A percentile compares a stretch with the other conserved stretches of the same genome.
phyloP scores from a whole-genome alignment of 1,140 invertebrate genomes.

The Drosophila teissieri region DNA sequence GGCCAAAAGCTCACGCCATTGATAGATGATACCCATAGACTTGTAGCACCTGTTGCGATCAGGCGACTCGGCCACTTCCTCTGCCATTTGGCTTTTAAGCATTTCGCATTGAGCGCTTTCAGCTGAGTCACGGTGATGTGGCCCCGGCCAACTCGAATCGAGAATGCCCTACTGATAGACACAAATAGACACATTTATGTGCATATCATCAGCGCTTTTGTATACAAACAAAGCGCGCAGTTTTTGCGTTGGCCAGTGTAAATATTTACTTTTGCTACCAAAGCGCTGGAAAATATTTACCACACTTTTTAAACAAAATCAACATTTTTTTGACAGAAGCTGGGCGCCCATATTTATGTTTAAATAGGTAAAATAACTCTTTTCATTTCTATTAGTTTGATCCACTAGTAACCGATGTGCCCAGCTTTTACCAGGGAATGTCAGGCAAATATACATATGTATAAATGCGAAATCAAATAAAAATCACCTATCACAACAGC shows the following conservation, averaged over 20 bases:
- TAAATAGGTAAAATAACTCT: not conserved
- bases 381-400: too few species aligned
- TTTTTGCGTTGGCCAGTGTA: constrained; percentile 1
- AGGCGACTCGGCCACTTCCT: not conserved
- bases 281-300: constrained; percentile 18
- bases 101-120: constrained; percentile 38
- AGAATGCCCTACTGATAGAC: constrained; percentile 11
- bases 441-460: not conserved
- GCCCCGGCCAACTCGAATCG: constrained; percentile 3
- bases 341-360: constrained; percentile 17
- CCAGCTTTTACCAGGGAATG: constrained; percentile 1
- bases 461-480: constrained; percentile 11
- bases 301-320: constrained; percentile 1
- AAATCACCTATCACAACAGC: constrained; percentile 31
- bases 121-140: constrained; percentile 47
- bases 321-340: not conserved
- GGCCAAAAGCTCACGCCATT: constrained; percentile 44
- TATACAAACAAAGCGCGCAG: not conserved
- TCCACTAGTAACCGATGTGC: not conserved
- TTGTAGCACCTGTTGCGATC: constrained; percentile 61
- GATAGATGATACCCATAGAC: constrained; percentile 53
- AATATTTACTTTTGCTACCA: constrained; percentile 30
- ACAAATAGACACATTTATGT: constrained; percentile 18
- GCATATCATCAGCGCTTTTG: constrained; percentile 4
- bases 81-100: constrained; percentile 17